A percentile compares a stretch with the other conserved stretches of the same genome.
phyloP scores from a whole-genome alignment of 2,888 invertebrate genomes.

The Phania funesta region DNA sequence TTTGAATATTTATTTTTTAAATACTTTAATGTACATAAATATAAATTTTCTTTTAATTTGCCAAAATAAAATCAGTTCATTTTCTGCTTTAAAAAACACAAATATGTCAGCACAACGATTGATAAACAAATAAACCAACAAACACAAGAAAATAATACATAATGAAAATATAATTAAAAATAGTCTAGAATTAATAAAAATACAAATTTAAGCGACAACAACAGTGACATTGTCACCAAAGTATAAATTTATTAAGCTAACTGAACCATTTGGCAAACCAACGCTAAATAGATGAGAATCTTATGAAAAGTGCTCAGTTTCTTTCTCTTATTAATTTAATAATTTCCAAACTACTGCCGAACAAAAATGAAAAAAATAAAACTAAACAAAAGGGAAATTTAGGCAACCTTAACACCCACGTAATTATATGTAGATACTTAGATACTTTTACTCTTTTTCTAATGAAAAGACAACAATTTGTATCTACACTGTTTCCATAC shows the following conservation, averaged over 20 bases:
- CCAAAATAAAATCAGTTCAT: slow-evolving; percentile 52
- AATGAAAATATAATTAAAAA: slow-evolving; percentile 42
- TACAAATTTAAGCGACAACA: slow-evolving; percentile 19
- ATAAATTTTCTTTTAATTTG: slow-evolving; percentile 55
- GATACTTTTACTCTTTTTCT: slow-evolving; percentile 9
- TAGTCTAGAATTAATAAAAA: slow-evolving; percentile 1
- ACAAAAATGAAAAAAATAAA: not conserved
- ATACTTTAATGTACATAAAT: slow-evolving; percentile 50
- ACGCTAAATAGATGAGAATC: slow-evolving; percentile 32
- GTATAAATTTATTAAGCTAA: slow-evolving; percentile 66
- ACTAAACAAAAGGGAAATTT: slow-evolving; percentile 17
- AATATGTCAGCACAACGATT: slow-evolving; percentile 59
- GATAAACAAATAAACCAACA: slow-evolving; percentile 34
- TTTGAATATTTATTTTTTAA: slow-evolving; percentile 25
- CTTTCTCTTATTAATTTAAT: slow-evolving; percentile 14
- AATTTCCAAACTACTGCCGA: not conserved
- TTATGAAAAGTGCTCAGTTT: slow-evolving; percentile 35
- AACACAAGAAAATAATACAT: slow-evolving; percentile 58
- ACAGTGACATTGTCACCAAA: slow-evolving; percentile 71
- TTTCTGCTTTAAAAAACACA: slow-evolving; percentile 50
- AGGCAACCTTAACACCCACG: slow-evolving; percentile 58
- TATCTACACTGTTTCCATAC: slow-evolving; percentile 12
- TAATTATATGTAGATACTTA: slow-evolving; percentile 39
- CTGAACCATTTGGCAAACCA: slow-evolving; percentile 72
- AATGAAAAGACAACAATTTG: not conserved